Base-by-base conservation (phyloP, 64 coral and sea anemone species). In the Stichodactyla helianthus region DNA sequence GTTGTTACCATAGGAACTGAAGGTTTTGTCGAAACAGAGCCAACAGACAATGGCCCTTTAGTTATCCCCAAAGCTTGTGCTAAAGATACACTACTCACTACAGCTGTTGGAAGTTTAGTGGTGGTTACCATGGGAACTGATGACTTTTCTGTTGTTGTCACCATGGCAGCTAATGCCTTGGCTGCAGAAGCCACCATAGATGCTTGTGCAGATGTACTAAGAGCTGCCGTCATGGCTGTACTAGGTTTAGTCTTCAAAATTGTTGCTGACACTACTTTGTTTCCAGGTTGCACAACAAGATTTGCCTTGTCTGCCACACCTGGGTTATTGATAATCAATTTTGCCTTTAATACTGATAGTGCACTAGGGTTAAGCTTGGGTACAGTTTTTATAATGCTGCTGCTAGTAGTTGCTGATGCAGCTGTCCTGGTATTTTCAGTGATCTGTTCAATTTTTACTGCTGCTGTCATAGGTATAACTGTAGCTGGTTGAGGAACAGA, bases 1-100 rank as follows among this genome's bases (percentile, higher is more conserved):
- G 16, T 70, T 20, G 89, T 82, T 58, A 68, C 89, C 51, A 59
- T 57, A 13, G 77, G 6, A 87, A 91, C 93, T 78, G 65, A n/a
- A 19, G 78, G 78, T 81, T 81, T 81, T 51, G 51, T 74, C 0
- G 68, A 26, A 74, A 74, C 25, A 10, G 12, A 74, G 18, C 70
- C 86, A 54, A 77, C 76, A 77, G 76, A 54, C 55, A 91, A 91
- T 19, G 68, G 88, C 56, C 71, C 82, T 74, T 74, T 74, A 26
- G 68, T 12, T 74, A 19, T 13, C 22, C 68, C 68, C 25, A 23
- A 0, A 19, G 78, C 50, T 28, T 20, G 59, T 10, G 79, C 23
- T 61, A 20, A 44, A 54, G 18, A 20, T 22, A 19, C 27, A 13
- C 5, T 84, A 18, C 55, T 63, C 35, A 58, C 55, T 20, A 18